phyloP scores from a whole-genome alignment of 1,140 invertebrate genomes.

The Scaptomyza montana region DNA sequence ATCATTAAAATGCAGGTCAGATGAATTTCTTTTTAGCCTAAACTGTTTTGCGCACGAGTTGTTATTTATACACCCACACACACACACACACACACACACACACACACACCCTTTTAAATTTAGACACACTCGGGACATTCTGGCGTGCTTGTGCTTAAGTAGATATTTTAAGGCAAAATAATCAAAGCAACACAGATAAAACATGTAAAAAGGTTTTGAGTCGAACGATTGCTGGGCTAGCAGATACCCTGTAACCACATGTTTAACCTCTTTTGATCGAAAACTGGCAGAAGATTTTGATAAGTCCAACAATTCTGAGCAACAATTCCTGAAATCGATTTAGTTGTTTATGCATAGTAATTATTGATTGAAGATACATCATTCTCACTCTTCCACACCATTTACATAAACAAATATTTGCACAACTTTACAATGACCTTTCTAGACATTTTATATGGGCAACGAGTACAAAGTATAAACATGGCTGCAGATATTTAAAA shows the following conservation, averaged over 20 bases:
- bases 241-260: not conserved
- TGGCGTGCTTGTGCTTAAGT: slow-evolving; percentile 65
- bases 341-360: too few species aligned
- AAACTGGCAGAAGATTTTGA: too few species aligned
- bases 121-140: slow-evolving; percentile 14
- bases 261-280: too few species aligned
- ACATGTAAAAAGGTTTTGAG: not conserved
- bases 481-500: slow-evolving; percentile 59
- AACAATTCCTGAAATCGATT: too few species aligned
- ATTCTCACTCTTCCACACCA: too few species aligned
- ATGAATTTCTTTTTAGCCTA: slow-evolving; percentile 70
- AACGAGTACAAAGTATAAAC: slow-evolving; percentile 47
- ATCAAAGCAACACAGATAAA: slow-evolving; percentile 34
- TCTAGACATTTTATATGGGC: not conserved
- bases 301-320: too few species aligned
- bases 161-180: slow-evolving; percentile 70
- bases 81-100: slow-evolving; percentile 27
- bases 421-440: not conserved
- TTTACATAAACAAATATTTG: too few species aligned
- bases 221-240: not conserved
- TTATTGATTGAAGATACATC: too few species aligned
- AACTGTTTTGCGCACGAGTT: slow-evolving; percentile 76
- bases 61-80: slow-evolving; percentile 39
- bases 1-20: slow-evolving; percentile 76
- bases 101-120: slow-evolving; percentile 15